phyloP scores from a whole-genome alignment of 2,888 invertebrate genomes.

The Opisthograptis luteolata region DNA sequence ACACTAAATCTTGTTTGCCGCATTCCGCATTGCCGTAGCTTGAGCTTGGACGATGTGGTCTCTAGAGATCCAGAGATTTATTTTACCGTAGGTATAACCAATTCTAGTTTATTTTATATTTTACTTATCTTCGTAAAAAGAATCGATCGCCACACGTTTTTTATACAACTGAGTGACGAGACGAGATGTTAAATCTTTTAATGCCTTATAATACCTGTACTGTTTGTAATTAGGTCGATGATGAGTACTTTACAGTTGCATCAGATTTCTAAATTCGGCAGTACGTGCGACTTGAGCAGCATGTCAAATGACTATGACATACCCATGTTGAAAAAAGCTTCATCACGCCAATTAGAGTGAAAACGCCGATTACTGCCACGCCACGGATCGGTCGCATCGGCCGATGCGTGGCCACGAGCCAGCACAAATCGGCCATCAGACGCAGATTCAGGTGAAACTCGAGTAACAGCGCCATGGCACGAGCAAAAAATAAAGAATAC shows the following conservation, averaged over 20 bases:
- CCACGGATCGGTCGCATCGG: slow-evolving; percentile 44
- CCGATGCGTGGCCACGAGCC: slow-evolving; percentile 37
- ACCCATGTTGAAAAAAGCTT: slow-evolving; percentile 25
- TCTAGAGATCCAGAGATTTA: too few species aligned
- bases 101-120: too few species aligned
- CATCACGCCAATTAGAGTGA: slow-evolving; percentile 54
- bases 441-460: slow-evolving; percentile 60
- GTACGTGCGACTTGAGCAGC: neutral
- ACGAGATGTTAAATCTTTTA: too few species aligned
- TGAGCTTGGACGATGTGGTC: neutral
- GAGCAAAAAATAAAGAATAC: slow-evolving; percentile 42
- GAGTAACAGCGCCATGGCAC: slow-evolving; percentile 35
- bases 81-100: too few species aligned
- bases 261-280: neutral
- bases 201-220: too few species aligned
- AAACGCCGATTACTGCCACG: slow-evolving; percentile 53
- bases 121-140: too few species aligned
- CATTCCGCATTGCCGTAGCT: neutral
- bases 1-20: neutral
- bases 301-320: neutral
- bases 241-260: neutral
- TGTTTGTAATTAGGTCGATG: too few species aligned
- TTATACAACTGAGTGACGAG: too few species aligned
- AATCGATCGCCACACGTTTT: too few species aligned
- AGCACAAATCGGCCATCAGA: slow-evolving; percentile 53